Base-by-base conservation (phyloP, 2,888 invertebrate genomes). In the Caenorhabditis sinica region DNA sequence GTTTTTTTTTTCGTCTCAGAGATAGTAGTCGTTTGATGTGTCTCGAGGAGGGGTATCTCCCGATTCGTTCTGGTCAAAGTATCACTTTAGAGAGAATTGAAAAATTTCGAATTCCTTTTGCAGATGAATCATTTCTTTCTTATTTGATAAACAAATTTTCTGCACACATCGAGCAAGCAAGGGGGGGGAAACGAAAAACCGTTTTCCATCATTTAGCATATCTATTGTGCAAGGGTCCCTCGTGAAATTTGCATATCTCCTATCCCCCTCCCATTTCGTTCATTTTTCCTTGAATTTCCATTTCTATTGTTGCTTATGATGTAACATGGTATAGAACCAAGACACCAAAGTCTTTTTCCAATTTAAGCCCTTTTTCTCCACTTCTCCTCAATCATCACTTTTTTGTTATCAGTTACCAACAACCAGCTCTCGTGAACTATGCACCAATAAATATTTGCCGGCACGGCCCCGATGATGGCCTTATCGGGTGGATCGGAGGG, bases 361-460 rank as follows among this genome's bases (percentile, higher is more conserved):
- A 33, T 45, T 17, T 51, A 56, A 74, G 53, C 53, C 30, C 25
- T 65, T 58, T n/a, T 71, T 49, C 45, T 23, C 30, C 53, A 17
- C 40, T 69, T 43, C 23, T n/a, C 23, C 45, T 25, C 45, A 30
- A 58, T 68, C 53, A 28, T 56, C 33, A 60, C 56, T 60, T 33
- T 60, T 60, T 45, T 23, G 43, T 40, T 66, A 75, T 76, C 66
- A 49, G 20, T 49, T 49, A 9, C 5, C 49, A 13, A 49, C 20
- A n/a, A 49, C 49, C 49, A 68, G 65, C 40, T 33, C 63, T 36
- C 28, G 49, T 68, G 79, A 72, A 79, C 79, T 72, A 71, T 79
- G 79, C 79, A 65, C 79, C 72, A 71, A 79, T 53, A 77, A 51
- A 71, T 77, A 69, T 77, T 77, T 69, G 77, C 30, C 76, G 66